phyloP scores from a whole-genome alignment of 1,140 invertebrate genomes.

The Drosophila saltans region DNA sequence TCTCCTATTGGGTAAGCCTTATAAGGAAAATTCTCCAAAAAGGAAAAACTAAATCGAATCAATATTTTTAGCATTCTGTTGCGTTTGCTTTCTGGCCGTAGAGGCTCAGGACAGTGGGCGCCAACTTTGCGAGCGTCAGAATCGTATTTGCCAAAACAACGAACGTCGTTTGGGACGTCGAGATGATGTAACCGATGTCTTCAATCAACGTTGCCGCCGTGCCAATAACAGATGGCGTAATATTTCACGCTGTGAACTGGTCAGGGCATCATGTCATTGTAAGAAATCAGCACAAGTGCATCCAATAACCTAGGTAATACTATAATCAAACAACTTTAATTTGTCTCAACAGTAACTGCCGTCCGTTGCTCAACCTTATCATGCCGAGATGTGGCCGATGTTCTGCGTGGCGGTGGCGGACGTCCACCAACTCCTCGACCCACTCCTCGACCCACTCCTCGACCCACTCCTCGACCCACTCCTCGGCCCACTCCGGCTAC shows the following conservation, averaged over 20 bases:
- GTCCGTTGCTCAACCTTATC: conserved; percentile 16
- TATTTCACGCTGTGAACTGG: conserved; percentile 50
- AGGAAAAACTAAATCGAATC: no score
- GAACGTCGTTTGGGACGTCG: conserved; percentile 21
- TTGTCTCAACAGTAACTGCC: conserved; percentile 27
- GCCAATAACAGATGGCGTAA: conserved; percentile 19
- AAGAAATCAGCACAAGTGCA: conserved; percentile 11
- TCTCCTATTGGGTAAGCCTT: conserved; percentile 52
- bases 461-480: not conserved
- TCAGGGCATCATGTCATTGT: conserved; percentile 43
- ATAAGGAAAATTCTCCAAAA: no score
- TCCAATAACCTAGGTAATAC: not conserved
- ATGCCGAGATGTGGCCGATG: conserved; percentile 37
- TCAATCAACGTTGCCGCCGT: conserved; percentile 38
- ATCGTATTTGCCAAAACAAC: conserved; percentile 11
- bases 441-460: not conserved
- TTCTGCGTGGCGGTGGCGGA: not conserved
- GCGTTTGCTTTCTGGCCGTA: conserved; percentile 36
- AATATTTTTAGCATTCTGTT: conserved; percentile 32
- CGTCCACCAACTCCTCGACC: not conserved
- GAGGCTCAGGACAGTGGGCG: conserved; percentile 27
- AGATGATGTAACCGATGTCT: conserved; percentile 31
- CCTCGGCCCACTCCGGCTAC: not conserved
- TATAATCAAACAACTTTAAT: not conserved
- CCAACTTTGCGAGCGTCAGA: conserved; percentile 19